Base-by-base conservation (phyloP, 1,140 invertebrate genomes). In the Drosophila varians region DNA sequence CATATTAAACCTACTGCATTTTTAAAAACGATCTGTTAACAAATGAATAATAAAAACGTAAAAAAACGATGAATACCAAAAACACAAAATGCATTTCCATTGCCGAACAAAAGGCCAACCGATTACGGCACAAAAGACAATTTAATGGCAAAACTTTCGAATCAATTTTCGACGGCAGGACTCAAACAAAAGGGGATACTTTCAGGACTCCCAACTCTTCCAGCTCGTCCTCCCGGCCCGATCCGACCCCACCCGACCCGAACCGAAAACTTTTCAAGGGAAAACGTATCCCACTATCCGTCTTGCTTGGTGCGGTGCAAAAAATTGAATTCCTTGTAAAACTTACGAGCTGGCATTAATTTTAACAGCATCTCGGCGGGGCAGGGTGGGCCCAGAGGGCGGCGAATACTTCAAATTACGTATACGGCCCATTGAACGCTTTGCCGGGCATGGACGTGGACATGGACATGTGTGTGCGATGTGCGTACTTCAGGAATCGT, bases 241-340 rank as follows among this genome's bases (percentile, higher is more conserved):
- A 26, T 3, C 9, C 26, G 1, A 7, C 34, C 34, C 3, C 34
- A 12, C n/a, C n/a, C 4, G 26, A 52, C 9, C 2, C 26, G 21
- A 53, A 46, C 43, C 46, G 9, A 31, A 68, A 65, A 68, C 25
- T 65, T 64, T 64, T 47, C 16, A 26, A 42, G 19, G 28, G 18
- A n/a, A n/a, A n/a, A 18, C 38, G 16, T 7, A 18, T 19, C 9
- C 64, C 61, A 77, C 82, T 86, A 87, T 87, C 60, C 76, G 72
- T 86, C 80, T 86, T 86, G 55, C 80, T 60, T 60, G 80, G 76
- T 80, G 68, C 60, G 76, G 76, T 56, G 69, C 70, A 87, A 87
- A 87, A 87, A 87, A 87, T 87, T 87, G 82, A 87, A 87, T 87
- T 87, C 82, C 82, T 82, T 87, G 82, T 82, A 87, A 87, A 87